Evolutionary conservation across 2,888 invertebrate genomes (phyloP), one percentile per base, ranked within the genome.

Genomic region (Melipona beecheii): DNA sequence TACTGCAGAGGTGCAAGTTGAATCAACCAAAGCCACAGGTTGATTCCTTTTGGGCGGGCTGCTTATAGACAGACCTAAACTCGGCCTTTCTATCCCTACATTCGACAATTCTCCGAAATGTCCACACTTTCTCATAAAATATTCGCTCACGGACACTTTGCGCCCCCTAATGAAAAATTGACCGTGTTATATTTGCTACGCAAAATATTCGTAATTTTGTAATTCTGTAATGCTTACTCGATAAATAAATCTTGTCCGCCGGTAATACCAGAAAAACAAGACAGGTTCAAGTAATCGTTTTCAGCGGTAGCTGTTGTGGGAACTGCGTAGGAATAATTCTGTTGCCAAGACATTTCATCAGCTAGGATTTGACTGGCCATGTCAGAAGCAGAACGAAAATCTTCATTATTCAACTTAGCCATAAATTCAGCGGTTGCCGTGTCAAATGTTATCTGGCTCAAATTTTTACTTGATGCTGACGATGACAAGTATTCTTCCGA

Each of bases 301-400:
- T 90, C 92, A 2, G 85, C 81, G 65, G 66, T 78, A 56, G 68
- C 62, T 19, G 79, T 83, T 54, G 78, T 81, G 2, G 92, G 91
- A 78, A 92, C 81, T 9, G 89, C 81, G 52, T 91, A 90, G 17
- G 91, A 86, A 50, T 86, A 86, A 79, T 91, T 90, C 75, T 93
- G 92, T 58, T 93, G 92, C 94, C 95, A 95, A 1, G 94, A 95
- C 13, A 92, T 62, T 89, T 95, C 95, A 90, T 95, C 95, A 13
- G 93, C 92, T 65, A 93, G 77, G 65, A 95, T 86, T 87, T 94
- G 94, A 78, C 93, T 94, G 3, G 85, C 91, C 83, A 94, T 93
- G 86, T 94, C 93, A 74, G 95, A 95, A 5, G 91, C 92, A 2
- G 94, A 91, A 72, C 90, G 78, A 83, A 94, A 94, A 13, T 94